These are phyloP conservation scores for Myotis davidii DNA, from an alignment of 2,113 vertebrate species.

Conservation along the genomic window DNA sequence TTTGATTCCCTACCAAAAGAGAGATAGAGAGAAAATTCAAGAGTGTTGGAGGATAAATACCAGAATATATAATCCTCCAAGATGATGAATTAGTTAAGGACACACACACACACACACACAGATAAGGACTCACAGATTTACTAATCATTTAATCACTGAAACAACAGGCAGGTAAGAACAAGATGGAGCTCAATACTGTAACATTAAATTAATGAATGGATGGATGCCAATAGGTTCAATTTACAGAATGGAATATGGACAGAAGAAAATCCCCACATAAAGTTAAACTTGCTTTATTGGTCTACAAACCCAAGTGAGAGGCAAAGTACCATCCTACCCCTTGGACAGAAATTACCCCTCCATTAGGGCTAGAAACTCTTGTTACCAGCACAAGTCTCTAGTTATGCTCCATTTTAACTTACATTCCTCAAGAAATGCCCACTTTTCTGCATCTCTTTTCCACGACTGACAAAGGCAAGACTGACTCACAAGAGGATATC, in stretches of 20 bases:
- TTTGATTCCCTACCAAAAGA: background rate
- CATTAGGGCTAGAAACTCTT: background rate
- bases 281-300: conserved; percentile 50
- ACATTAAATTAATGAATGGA: conserved; percentile 28
- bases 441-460: conserved; percentile 22
- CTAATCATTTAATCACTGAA: conserved; percentile 64
- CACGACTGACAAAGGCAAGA: conserved; percentile 14
- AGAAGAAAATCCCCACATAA: background rate
- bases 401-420: conserved; percentile 37
- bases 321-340: background rate
- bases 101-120: background rate
- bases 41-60: background rate
- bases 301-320: conserved; percentile 56
- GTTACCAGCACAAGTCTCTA: background rate
- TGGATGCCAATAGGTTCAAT: conserved; percentile 24
- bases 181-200: conserved; percentile 50
- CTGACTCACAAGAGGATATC: conserved; percentile 49
- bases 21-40: background rate
- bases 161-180: conserved; percentile 71
- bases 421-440: conserved; percentile 43
- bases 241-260: background rate
- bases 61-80: background rate
- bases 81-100: conserved; percentile 31
- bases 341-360: background rate
- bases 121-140: conserved; percentile 35